Evolutionary conservation across 2,888 invertebrate species (phyloP), one percentile per base, ranked within the genome.

Genomic region (Brassicogethes aeneus): DNA sequence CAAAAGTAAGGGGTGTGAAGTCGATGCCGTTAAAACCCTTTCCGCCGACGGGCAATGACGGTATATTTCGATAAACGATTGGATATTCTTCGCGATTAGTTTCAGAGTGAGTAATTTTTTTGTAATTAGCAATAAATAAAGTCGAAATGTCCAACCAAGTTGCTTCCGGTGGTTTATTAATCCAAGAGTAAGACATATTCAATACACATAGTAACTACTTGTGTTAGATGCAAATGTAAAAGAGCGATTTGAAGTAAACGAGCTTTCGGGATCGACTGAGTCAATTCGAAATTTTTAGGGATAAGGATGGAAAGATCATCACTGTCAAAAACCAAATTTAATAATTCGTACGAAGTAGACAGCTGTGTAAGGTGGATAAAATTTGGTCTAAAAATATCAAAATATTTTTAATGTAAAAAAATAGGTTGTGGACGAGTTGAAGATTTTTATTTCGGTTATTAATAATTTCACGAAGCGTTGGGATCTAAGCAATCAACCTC

Each of bases 51-150:
- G 61, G 58, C 39, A 64, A 41, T 12, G 66, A 66, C 15, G 67
- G 77, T 2, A 72, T 66, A 56, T 74, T 73, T 33, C 70, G 65
- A 56, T 77, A 79, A 47, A 80, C 77, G 43, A 80, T 71, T 1
- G 82, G 76, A 17, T 61, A 62, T 47, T 72, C 80, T 52, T 77
- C 75, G 49, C 69, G 71, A 58, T 85, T 82, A 37, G 73, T 58
- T 55, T 78, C 79, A 31, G 83, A 83, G 51, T 81, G 75, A 10
- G 82, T 79, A 53, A 83, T 69, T 59, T 76, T 76, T 65, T 79
- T 78, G 36, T 62, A 70, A 34, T 66, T 68, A 52, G 75, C 73
- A 44, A 72, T 61, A 59, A 74, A 79, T 37, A 76, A 61, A 35
- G 61, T 68, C n/a, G 73, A 68, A 13, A 70, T 42, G 45, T 76